phyloP scores from a whole-genome alignment of 2,888 invertebrate genomes.

The Ornithoptera alexandrae region DNA sequence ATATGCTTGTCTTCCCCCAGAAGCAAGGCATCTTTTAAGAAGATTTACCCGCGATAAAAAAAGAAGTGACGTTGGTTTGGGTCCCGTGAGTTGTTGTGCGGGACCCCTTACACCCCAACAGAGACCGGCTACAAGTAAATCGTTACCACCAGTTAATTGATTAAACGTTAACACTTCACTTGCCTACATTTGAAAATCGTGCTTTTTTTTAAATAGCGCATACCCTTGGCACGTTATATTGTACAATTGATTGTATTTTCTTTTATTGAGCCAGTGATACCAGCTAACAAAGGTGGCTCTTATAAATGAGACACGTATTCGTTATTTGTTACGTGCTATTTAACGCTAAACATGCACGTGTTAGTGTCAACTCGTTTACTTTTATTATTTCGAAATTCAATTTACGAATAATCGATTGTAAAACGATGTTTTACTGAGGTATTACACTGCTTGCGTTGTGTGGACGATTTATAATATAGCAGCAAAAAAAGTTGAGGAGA shows the following conservation, averaged over 20 bases:
- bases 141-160: too few species aligned
- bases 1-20: too few species aligned
- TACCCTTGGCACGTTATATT: constrained; percentile 21
- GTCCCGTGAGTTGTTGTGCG: too few species aligned
- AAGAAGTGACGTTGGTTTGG: too few species aligned
- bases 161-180: not conserved
- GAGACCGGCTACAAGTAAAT: too few species aligned
- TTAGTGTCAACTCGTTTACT: constrained; percentile 32
- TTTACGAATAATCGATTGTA: not conserved
- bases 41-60: too few species aligned
- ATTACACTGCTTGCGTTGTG: not conserved
- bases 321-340: constrained; percentile 23
- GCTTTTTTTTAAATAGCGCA: constrained; percentile 1
- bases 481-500: too few species aligned
- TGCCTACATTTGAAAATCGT: not conserved
- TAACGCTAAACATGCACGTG: not conserved
- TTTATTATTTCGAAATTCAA: constrained; percentile 6
- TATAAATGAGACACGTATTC: constrained; percentile 21
- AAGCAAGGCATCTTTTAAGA: too few species aligned
- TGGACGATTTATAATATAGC: too few species aligned
- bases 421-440: not conserved
- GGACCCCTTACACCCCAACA: too few species aligned
- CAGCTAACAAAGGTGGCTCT: constrained; percentile 5
- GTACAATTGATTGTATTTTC: constrained; percentile 2
- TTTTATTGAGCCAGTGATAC: constrained; percentile 3